These are phyloP conservation scores for Pycnomerus fuliginosus DNA, from an alignment of 2,888 invertebrate genomes.

Conservation along the genomic window DNA sequence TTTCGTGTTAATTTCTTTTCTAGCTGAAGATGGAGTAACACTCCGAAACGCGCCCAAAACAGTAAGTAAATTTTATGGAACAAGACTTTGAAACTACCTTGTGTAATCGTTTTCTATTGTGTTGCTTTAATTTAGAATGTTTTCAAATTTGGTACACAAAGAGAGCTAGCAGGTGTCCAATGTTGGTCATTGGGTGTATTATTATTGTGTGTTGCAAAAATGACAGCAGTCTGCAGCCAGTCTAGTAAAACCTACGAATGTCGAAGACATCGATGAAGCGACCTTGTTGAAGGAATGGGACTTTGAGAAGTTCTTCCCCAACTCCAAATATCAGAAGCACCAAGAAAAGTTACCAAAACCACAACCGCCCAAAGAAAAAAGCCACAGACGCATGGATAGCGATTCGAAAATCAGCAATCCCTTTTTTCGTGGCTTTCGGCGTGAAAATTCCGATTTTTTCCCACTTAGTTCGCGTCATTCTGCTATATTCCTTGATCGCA, in stretches of 20 bases:
- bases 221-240: slow-evolving; percentile 53
- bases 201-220: slow-evolving; percentile 28
- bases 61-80: too few species aligned
- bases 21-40: too few species aligned
- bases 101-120: too few species aligned
- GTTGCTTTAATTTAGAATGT: too few species aligned
- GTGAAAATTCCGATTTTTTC: slow-evolving; percentile 84
- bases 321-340: slow-evolving; percentile 21
- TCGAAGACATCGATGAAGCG: slow-evolving; percentile 66
- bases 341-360: slow-evolving; percentile 11
- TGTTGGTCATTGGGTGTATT: background rate
- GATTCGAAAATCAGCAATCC: slow-evolving; percentile 69
- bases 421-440: slow-evolving; percentile 75
- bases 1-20: too few species aligned
- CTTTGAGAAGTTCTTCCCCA: slow-evolving; percentile 80
- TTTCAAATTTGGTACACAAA: too few species aligned
- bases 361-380: slow-evolving; percentile 53
- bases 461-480: slow-evolving; percentile 76
- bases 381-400: slow-evolving; percentile 72
- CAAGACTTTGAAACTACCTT: too few species aligned
- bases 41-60: too few species aligned
- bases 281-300: slow-evolving; percentile 84
- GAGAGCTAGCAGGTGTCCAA: too few species aligned
- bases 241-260: slow-evolving; percentile 47
- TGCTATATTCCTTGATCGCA: slow-evolving; percentile 61